Evolutionary conservation across 2,113 vertebrate species (phyloP), one percentile per base, ranked within the genome.

Genomic region (Pseudorectes ferrugineus): DNA sequence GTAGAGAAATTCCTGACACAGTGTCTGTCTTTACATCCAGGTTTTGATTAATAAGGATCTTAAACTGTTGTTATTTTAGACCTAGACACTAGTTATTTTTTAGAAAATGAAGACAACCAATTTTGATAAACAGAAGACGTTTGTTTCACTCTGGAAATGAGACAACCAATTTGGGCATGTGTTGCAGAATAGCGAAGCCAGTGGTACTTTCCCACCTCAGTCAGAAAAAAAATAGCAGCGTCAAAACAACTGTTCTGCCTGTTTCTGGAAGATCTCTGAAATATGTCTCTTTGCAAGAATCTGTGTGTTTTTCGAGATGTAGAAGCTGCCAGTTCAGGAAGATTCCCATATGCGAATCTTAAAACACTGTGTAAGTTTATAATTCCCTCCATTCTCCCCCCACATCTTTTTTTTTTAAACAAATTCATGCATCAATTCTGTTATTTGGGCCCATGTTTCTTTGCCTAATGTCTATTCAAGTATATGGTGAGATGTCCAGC

Each of bases 361-460:
- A 78, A 77, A 89, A 65, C 5, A 52, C 6, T 5, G 1, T 45
- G 5, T 23, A 55, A 71, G 1, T 14, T n/a, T 74, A 14, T 16
- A 36, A n/a, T 35, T 62, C 22, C 19, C 36, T 59, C 19, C 3
- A 43, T 11, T 58, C 6, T n/a, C 14, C 4, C 2, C 1, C 3
- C 5, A 9, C 1, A 4, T 2, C 1, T 5, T 5, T 40, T 51
- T 11, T 38, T 12, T 31, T 6, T 26, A 28, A 29, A 29, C 12
- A 29, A 40, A 46, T 16, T 75, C 6, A 12, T 23, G 3, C 15
- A 40, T 55, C 62, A 66, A 7, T 28, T 85, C 45, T 71, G 6
- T 35, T 51, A 24, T 38, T 25, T 63, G 10, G 18, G 16, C 4
- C 46, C 18, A 9, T 6, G 6, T 10, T 18, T 74, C 24, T 55